Evolutionary conservation across 2,888 invertebrate genomes (phyloP).

Genomic region (Monochamus alternatus): DNA sequence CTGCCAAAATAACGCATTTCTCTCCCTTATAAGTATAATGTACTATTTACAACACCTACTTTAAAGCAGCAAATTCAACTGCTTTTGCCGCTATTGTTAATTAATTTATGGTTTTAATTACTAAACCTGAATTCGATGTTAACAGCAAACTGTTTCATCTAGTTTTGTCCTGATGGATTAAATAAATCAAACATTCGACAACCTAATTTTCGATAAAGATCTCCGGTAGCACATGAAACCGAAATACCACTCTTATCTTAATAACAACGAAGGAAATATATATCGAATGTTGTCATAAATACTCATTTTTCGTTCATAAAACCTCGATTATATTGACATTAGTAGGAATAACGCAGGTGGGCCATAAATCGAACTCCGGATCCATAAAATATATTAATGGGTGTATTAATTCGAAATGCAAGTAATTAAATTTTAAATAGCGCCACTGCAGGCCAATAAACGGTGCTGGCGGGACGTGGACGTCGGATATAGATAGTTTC

Average conservation of each 20-base stretch:
- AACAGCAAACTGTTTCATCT: no score
- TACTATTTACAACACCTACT: no score
- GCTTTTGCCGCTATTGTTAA: no score
- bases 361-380: constrained; percentile 19
- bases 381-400: constrained; percentile 26
- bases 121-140: no score
- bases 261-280: neutral
- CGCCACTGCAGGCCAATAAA: constrained; percentile 13
- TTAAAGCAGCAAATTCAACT: no score
- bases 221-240: neutral
- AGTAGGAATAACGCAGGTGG: constrained; percentile 2
- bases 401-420: constrained; percentile 24
- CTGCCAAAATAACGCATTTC: no score
- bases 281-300: neutral
- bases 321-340: neutral
- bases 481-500: neutral
- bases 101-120: no score
- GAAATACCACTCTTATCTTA: neutral
- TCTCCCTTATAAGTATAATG: no score
- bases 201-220: constrained; percentile 1
- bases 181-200: constrained; percentile 33
- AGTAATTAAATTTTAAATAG: constrained; percentile 22
- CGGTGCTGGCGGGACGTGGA: neutral
- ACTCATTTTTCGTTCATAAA: neutral
- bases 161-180: constrained; percentile 2